A percentile compares a stretch with the other conserved stretches of the same genome.
Evolutionary conservation across 2,797 vertebrate species (phyloP).

Genomic region (Momotus momota): DNA sequence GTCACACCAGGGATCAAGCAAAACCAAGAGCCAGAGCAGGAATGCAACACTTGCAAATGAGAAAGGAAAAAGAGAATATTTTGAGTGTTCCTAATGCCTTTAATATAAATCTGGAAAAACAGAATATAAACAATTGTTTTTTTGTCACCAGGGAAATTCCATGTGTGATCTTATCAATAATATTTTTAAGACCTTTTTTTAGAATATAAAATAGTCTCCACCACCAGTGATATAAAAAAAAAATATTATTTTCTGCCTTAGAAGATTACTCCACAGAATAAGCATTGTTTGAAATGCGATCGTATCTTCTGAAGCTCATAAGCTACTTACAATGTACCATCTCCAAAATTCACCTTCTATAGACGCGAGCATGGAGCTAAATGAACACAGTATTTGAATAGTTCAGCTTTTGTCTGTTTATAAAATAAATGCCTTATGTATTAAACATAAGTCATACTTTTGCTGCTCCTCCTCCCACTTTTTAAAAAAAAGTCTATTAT

Average conservation of each 20-base stretch:
- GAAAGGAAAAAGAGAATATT: background rate
- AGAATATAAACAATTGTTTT: conserved; percentile 1
- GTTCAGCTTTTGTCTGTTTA: background rate
- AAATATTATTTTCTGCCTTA: background rate
- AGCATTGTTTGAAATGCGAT: background rate
- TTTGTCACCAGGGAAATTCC: background rate
- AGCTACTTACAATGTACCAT: background rate
- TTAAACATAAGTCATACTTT: background rate
- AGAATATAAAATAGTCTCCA: background rate
- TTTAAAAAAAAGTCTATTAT: background rate
- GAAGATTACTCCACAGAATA: background rate
- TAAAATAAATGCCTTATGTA: background rate
- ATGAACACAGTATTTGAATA: background rate
- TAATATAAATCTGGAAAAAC: background rate
- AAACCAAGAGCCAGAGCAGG: background rate
- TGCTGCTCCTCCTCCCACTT: background rate
- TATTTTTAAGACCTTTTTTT: background rate
- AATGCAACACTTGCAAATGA: background rate
- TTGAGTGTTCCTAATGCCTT: background rate
- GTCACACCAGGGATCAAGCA: background rate
- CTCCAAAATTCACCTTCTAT: background rate
- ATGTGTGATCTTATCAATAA: background rate
- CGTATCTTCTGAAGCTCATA: background rate
- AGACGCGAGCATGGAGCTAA: background rate
- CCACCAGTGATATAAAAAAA: background rate